These are phyloP conservation scores for Nomada ferruginata DNA, from an alignment of 2,888 invertebrate species.

Conservation along the genomic window DNA sequence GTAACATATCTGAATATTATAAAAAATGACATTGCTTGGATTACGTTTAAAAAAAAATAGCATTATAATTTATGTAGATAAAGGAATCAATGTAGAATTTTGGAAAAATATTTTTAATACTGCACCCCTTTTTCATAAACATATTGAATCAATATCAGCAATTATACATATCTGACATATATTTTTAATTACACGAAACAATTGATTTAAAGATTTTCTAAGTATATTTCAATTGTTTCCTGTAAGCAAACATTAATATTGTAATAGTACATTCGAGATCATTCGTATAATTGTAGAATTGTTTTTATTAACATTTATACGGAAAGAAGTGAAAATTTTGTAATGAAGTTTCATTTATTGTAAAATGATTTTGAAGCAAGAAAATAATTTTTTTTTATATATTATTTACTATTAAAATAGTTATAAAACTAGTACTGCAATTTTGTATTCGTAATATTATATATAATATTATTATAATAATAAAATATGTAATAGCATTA, in stretches of 20 bases:
- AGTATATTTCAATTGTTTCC: slow-evolving; percentile 2
- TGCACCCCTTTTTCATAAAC: slow-evolving; percentile 10
- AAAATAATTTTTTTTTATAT: background rate
- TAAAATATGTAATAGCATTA: slow-evolving; percentile 39
- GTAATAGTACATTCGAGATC: slow-evolving; percentile 16
- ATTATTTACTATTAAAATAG: slow-evolving; percentile 34
- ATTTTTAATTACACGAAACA: slow-evolving; percentile 25
- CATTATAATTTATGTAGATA: slow-evolving; percentile 7
- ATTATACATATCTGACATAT: background rate
- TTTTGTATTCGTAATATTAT: slow-evolving; percentile 16
- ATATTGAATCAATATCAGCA: slow-evolving; percentile 17
- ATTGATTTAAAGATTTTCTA: slow-evolving; percentile 10
- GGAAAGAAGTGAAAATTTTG: slow-evolving; percentile 4
- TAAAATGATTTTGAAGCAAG: background rate
- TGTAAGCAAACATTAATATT: slow-evolving; percentile 12
- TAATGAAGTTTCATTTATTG: background rate
- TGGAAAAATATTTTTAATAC: slow-evolving; percentile 36
- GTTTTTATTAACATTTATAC: background rate
- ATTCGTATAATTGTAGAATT: slow-evolving; percentile 17
- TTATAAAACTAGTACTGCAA: slow-evolving; percentile 30
- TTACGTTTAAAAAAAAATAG: slow-evolving; percentile 24
- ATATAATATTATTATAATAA: slow-evolving; percentile 18
- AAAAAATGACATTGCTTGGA: slow-evolving; percentile 1
- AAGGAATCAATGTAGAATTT: slow-evolving; percentile 12
- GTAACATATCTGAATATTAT: background rate